phyloP scores from a whole-genome alignment of 2,888 invertebrate species.

The Phorcus lineatus region DNA sequence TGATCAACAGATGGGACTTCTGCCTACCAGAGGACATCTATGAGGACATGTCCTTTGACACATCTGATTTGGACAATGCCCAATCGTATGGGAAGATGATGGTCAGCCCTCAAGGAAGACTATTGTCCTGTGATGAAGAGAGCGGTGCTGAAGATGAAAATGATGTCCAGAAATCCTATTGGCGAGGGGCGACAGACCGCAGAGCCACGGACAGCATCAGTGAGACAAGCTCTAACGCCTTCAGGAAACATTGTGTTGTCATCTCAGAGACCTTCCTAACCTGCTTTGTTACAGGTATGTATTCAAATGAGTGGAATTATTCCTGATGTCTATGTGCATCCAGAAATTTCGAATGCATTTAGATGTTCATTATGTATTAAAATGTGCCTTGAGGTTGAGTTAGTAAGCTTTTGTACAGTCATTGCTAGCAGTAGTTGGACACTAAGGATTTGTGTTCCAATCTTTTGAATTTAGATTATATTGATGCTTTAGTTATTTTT shows the following conservation, averaged over 20 bases:
- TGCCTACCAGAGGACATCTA: conserved; percentile 58
- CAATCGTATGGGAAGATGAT: conserved; percentile 37
- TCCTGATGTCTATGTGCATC: too few species aligned
- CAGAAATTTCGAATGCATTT: too few species aligned
- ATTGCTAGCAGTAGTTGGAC: too few species aligned
- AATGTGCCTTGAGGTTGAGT: too few species aligned
- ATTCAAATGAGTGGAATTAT: conserved; percentile 54
- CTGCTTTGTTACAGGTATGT: conserved; percentile 79
- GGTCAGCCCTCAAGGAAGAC: conserved; percentile 29
- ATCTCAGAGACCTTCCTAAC: conserved; percentile 80
- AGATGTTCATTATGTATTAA: too few species aligned
- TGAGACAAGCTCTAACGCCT: conserved; percentile 63
- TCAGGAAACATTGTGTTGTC: conserved; percentile 80
- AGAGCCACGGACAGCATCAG: conserved; percentile 59
- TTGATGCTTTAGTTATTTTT: background rate
- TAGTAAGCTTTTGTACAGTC: too few species aligned
- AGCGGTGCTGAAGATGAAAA: conserved; percentile 31
- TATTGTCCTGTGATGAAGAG: conserved; percentile 42
- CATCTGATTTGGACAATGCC: conserved; percentile 32
- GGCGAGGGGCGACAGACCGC: conserved; percentile 58
- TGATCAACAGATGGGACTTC: conserved; percentile 67
- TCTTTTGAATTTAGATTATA: background rate
- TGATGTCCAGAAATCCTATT: conserved; percentile 29
- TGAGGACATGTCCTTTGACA: conserved; percentile 70
- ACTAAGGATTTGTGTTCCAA: too few species aligned